Evolutionary conservation across 2,888 invertebrate species (phyloP).

Genomic region (Seira sanloemensis): DNA sequence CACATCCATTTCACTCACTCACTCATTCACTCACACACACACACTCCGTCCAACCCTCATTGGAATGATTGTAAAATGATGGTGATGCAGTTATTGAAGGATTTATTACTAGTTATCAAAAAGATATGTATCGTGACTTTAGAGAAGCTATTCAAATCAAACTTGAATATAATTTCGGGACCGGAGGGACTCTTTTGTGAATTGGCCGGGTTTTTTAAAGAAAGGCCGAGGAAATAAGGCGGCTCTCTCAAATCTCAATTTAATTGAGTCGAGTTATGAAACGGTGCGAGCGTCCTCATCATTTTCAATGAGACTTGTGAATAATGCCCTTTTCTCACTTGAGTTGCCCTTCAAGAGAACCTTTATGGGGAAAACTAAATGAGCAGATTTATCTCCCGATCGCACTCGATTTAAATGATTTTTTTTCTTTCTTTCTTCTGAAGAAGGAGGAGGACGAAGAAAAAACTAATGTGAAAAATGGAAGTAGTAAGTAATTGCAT

Average conservation of each 20-base stretch:
- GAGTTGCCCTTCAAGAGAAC: no score
- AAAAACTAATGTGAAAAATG: slow-evolving; percentile 28
- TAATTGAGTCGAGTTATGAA: no score
- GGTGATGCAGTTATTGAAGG: slow-evolving; percentile 27
- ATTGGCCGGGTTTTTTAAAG: not conserved
- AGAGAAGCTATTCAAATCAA: not conserved
- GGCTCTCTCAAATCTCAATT: slow-evolving; percentile 14
- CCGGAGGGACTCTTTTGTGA: no score
- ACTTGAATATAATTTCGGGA: not conserved
- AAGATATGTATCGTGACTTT: slow-evolving; percentile 35
- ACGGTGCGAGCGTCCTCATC: no score
- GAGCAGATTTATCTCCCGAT: no score
- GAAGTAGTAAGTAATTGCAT: slow-evolving; percentile 49
- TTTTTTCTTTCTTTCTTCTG: no score
- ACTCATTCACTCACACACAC: slow-evolving; percentile 37
- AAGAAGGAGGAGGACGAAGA: no score
- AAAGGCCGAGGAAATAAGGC: not conserved
- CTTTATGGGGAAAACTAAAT: no score
- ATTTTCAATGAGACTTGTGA: no score
- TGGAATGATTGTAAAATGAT: not conserved
- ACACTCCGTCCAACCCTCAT: not conserved
- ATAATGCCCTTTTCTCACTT: no score
- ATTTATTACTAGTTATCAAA: slow-evolving; percentile 52
- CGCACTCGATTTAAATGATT: no score
- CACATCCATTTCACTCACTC: slow-evolving; percentile 54